These are phyloP conservation scores for Xylota segnis DNA, from an alignment of 2,888 invertebrate species.

Conservation along the genomic window DNA sequence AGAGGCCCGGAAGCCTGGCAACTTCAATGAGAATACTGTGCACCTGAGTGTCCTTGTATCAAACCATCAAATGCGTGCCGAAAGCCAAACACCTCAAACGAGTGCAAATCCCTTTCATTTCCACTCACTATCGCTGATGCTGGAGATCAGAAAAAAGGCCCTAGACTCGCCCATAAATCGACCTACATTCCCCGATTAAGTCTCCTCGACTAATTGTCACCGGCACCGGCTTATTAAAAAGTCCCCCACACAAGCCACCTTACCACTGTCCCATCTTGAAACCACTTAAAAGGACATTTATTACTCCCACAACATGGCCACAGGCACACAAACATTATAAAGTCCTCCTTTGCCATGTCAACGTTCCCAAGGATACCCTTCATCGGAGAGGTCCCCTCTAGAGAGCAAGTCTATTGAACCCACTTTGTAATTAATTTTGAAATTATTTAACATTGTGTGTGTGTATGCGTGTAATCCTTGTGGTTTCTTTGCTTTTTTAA, in stretches of 20 bases:
- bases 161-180: background rate
- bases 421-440: constrained; percentile 10
- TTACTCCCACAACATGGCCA: constrained; percentile 3
- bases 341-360: background rate
- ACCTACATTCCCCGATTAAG: background rate
- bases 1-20: too few relatives aligned
- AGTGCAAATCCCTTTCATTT: too few relatives aligned
- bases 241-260: background rate
- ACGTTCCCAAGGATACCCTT: background rate
- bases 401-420: background rate
- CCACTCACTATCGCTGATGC: too few relatives aligned
- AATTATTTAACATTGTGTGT: background rate
- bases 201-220: background rate
- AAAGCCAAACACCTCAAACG: too few relatives aligned
- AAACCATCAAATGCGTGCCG: too few relatives aligned
- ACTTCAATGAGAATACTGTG: too few relatives aligned
- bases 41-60: too few relatives aligned
- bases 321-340: background rate
- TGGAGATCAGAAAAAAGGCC: too few relatives aligned
- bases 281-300: constrained; percentile 14
- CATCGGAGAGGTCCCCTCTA: background rate
- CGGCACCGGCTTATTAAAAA: background rate
- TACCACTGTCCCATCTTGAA: background rate
- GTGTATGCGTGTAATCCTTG: background rate
- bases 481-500: constrained; percentile 15